Base-by-base conservation (phyloP, 1,140 invertebrate genomes). In the Trypoxylus dichotomus region DNA sequence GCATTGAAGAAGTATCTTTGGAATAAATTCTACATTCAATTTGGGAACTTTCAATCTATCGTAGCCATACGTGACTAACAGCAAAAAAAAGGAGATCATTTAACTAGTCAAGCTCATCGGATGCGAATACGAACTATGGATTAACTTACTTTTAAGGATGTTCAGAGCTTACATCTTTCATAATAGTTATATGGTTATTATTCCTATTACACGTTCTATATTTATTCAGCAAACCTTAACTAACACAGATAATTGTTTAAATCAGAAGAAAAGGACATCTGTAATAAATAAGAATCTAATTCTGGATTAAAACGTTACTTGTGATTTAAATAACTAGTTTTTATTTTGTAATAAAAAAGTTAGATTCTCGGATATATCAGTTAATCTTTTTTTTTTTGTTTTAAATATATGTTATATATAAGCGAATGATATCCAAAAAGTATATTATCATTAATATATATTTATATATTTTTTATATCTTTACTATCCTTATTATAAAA, bases 391-490 rank as follows among this genome's bases (percentile, higher is more conserved):
- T 58, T 58, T 58, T 13, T 10, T n/a, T n/a, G n/a, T n/a, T n/a
- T 63, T 63, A 24, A 25, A 63, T 27, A 63, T 63, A 63, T 63
- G 10, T 63, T 63, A 24, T 63, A 19, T 58, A 25, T 25, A 63
- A 63, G 60, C 60, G 60, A 63, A 63, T 25, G 25, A 63, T 63
- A 63, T 63, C 60, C 19, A 63, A 63, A 63, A 19, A 63, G 60
- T 63, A 19, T 63, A 63, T 58, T 47, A 47, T 47, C n/a, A 47
- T 47, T 47, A 47, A 27, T 63, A 63, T 63, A 63, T 63, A 63
- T 63, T 21, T 25, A 63, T 63, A 63, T 63, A 63, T 63, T 63
- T 27, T 63, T 21, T 63, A 63, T 63, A 63, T 63, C 19, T 25
- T 58, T 19, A 25, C 19, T 63, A 63, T 63, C 21, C 60, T 63